Evolutionary conservation across 1,140 invertebrate species (phyloP).

Genomic region (Tetranychus cinnabarinus): DNA sequence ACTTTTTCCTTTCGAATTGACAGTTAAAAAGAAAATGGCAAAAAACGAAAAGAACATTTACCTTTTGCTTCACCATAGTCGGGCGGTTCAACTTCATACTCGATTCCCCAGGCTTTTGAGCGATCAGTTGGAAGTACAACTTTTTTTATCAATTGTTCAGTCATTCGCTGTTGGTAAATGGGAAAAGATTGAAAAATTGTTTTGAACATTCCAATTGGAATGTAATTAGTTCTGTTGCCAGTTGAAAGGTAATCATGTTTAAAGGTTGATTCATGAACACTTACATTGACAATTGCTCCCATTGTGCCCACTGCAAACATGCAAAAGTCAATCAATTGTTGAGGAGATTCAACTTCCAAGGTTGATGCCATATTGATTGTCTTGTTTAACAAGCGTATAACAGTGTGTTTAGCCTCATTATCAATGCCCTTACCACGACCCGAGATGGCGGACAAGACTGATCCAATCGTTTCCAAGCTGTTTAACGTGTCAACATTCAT

Average conservation of each 20-base stretch:
- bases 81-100: constrained; percentile 15
- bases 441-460: constrained; percentile 15
- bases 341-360: constrained; percentile 15
- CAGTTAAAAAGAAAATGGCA: no score
- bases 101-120: constrained; percentile 14
- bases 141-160: constrained; percentile 14
- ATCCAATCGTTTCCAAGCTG: constrained; percentile 15
- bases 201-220: background rate
- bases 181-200: background rate
- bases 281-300: constrained; percentile 16
- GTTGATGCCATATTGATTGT: constrained; percentile 13
- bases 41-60: background rate
- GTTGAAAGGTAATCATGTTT: no score
- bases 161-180: constrained; percentile 13
- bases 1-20: no score
- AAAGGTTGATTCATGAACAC: background rate
- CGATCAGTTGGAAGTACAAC: constrained; percentile 15
- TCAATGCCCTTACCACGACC: constrained; percentile 14
- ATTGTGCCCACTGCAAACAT: constrained; percentile 17
- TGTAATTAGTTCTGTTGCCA: background rate
- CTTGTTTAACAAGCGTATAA: constrained; percentile 14
- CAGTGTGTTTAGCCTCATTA: constrained; percentile 15
- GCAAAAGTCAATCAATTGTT: constrained; percentile 15
- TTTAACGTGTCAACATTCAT: constrained; percentile 16
- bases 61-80: constrained; percentile 9